Conservation (phyloP, 2,113 vertebrate species). For the Cranoglanis bouderius region DNA sequence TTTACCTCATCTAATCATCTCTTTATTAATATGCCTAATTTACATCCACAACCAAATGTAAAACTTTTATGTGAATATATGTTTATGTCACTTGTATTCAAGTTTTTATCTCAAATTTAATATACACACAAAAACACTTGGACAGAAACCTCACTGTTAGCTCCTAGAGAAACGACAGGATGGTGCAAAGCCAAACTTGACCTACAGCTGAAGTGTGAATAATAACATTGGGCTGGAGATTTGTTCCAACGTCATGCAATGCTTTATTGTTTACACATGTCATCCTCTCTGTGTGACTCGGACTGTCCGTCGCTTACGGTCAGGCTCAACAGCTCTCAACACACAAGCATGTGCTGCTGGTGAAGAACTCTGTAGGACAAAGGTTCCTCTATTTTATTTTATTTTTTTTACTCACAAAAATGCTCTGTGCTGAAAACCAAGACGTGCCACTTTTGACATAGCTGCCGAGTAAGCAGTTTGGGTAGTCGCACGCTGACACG, state of each 20-base stretch:
- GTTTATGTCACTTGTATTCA: neutral
- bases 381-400: neutral
- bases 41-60: neutral
- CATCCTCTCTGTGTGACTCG: neutral
- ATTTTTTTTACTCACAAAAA: neutral
- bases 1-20: neutral
- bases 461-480: constrained; percentile 30
- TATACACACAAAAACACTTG: neutral
- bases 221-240: constrained; percentile 1
- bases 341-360: neutral
- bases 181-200: neutral
- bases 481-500: neutral
- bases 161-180: neutral
- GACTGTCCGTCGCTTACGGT: neutral
- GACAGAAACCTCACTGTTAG: neutral
- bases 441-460: constrained; percentile 26
- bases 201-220: constrained; percentile 18
- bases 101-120: neutral
- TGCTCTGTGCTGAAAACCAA: constrained; percentile 26
- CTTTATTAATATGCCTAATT: neutral
- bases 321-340: neutral
- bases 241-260: neutral
- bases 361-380: constrained; percentile 26
- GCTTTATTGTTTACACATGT: constrained; percentile 15
- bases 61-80: neutral